Evolutionary conservation across 1,140 invertebrate genomes (phyloP).

Genomic region (Drosophila auraria): DNA sequence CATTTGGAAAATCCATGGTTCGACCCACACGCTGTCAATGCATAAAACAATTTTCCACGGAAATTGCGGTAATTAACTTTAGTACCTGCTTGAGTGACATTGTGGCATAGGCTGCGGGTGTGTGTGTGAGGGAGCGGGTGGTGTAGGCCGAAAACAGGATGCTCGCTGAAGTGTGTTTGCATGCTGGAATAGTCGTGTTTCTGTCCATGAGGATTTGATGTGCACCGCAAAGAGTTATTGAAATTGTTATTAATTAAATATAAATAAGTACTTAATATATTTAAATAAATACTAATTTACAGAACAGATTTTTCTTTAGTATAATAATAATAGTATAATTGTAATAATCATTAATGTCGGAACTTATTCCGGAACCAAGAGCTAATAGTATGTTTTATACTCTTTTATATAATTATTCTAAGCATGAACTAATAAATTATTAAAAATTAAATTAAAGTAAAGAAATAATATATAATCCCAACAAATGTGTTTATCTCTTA

Average conservation of each 20-base stretch:
- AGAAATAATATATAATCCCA: no score
- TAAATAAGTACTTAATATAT: not conserved
- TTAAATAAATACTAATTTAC: not conserved
- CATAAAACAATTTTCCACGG: constrained; percentile 81
- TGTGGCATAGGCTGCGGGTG: constrained; percentile 36
- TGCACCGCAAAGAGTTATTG: not conserved
- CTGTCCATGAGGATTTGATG: constrained; percentile 2
- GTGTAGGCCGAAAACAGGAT: constrained; percentile 40
- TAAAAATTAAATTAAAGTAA: no score
- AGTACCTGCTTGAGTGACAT: constrained; percentile 82
- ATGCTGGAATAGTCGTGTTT: constrained; percentile 15
- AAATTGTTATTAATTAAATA: not conserved
- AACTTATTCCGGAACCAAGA: no score
- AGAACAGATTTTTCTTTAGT: no score
- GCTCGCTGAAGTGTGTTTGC: constrained; percentile 25
- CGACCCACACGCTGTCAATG: constrained; percentile 72
- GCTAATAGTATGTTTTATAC: no score
- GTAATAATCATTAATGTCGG: not conserved
- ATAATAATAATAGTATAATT: no score
- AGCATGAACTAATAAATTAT: no score
- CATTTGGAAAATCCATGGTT: constrained; percentile 20
- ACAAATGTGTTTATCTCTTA: no score
- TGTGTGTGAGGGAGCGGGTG: constrained; percentile 11
- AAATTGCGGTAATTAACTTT: constrained; percentile 84
- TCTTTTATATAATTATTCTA: no score